Percentiles rank a stretch among this genome's conserved stretches.
Evolutionary conservation across 2,888 invertebrate genomes (phyloP).

Genomic region (Calliphora vomitoria): DNA sequence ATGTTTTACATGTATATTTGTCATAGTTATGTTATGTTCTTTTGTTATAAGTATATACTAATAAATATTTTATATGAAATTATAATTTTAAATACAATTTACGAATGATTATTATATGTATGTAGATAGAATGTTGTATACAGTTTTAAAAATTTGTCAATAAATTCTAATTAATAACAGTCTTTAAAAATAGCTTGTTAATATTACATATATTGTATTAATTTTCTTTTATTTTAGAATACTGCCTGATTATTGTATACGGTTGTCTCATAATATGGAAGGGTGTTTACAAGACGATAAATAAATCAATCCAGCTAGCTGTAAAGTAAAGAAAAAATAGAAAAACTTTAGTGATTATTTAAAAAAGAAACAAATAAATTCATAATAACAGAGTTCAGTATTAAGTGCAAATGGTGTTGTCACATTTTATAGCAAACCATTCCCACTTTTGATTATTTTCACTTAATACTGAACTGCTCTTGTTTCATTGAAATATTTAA

Average conservation of each 20-base stretch:
- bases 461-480: too few relatives aligned
- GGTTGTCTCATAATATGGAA: not conserved
- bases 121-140: constrained; percentile 42
- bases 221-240: not conserved
- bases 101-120: not conserved
- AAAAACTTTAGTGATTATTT: not conserved
- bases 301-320: constrained; percentile 37
- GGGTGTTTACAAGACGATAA: not conserved
- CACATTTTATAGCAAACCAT: too few relatives aligned
- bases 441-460: too few relatives aligned
- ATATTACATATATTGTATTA: not conserved
- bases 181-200: constrained; percentile 28
- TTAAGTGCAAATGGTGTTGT: too few relatives aligned
- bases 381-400: too few relatives aligned
- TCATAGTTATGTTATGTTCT: not conserved
- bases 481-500: too few relatives aligned
- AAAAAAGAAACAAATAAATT: not conserved
- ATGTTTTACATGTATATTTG: too few relatives aligned
- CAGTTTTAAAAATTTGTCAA: not conserved
- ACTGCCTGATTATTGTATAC: constrained; percentile 33
- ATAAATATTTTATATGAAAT: constrained; percentile 13
- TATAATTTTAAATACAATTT: constrained; percentile 41
- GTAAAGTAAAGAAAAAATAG: not conserved
- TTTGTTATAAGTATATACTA: not conserved
- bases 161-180: constrained; percentile 50